A percentile compares a stretch with the other conserved stretches of the same genome.
phyloP scores from a whole-genome alignment of 2,888 invertebrate species.

The Neuroscelio doddi region DNA sequence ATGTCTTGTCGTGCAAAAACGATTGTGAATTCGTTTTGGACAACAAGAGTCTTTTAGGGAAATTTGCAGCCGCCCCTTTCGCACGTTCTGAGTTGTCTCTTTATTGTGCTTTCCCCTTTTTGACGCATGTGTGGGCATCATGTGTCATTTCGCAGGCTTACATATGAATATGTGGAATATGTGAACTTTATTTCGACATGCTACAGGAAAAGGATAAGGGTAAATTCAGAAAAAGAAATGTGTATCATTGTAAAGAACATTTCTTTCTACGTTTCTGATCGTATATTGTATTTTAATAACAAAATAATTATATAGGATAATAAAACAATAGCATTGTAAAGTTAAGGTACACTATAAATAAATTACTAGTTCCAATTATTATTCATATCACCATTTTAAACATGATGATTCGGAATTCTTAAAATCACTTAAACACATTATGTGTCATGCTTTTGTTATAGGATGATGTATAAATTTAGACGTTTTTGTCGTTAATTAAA shows the following conservation, averaged over 20 bases:
- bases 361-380: neutral
- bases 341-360: neutral
- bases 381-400: too few species aligned
- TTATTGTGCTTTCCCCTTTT: conserved; percentile 48
- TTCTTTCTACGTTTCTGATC: conserved; percentile 16
- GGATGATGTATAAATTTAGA: too few species aligned
- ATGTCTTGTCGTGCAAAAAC: too few species aligned
- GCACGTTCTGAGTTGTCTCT: conserved; percentile 50
- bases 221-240: conserved; percentile 31
- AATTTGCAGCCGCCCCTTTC: conserved; percentile 58
- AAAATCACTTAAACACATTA: too few species aligned
- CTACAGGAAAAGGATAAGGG: conserved; percentile 19
- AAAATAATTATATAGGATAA: too few species aligned
- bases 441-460: too few species aligned
- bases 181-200: conserved; percentile 22
- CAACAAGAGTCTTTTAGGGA: conserved; percentile 54
- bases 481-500: too few species aligned
- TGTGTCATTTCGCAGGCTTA: conserved; percentile 64
- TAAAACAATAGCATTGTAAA: too few species aligned
- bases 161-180: conserved; percentile 51
- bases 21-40: conserved; percentile 50
- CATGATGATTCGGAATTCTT: too few species aligned
- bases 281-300: neutral
- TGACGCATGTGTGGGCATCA: conserved; percentile 58
- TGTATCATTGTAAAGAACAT: conserved; percentile 34